Percentiles rank a stretch among this genome's conserved stretches.
Conservation (phyloP, 2,113 vertebrate species). For the Colius striatus region DNA sequence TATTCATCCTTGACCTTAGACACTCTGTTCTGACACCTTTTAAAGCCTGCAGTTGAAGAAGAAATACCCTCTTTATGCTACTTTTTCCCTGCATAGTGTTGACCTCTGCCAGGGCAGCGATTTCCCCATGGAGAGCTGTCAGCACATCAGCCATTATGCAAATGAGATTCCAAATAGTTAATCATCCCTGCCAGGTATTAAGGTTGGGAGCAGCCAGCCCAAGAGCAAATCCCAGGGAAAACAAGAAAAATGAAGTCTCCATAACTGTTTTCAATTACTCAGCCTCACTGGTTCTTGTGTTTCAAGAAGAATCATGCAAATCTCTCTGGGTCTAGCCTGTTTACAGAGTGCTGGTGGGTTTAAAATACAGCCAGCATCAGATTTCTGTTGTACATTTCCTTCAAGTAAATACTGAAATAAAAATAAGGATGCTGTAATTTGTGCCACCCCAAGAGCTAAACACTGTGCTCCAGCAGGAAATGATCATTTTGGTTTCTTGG, state of each 20-base stretch:
- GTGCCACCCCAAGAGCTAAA: constrained; percentile 31
- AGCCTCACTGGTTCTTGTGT: neutral
- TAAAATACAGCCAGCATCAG: neutral
- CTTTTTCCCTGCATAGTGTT: neutral
- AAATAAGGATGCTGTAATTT: constrained; percentile 57
- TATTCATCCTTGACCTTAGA: neutral
- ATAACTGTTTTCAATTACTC: constrained; percentile 33
- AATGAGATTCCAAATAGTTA: constrained; percentile 7
- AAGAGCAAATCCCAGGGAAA: constrained; percentile 36
- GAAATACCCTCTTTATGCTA: neutral
- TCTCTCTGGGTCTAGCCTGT: neutral
- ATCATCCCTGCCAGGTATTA: constrained; percentile 26
- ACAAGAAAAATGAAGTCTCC: neutral
- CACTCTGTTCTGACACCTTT: neutral
- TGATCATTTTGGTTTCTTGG: constrained; percentile 25
- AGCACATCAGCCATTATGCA: neutral
- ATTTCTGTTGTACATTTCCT: constrained; percentile 29
- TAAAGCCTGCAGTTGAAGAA: neutral
- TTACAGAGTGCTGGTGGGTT: constrained; percentile 37
- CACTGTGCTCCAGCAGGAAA: constrained; percentile 31
- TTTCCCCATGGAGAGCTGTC: neutral
- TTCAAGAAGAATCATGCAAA: constrained; percentile 8
- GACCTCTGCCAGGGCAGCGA: neutral
- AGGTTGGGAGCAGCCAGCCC: neutral
- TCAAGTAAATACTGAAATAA: constrained; percentile 40